Percentiles rank a stretch among this genome's conserved stretches.
Evolutionary conservation across 2,113 vertebrate genomes (phyloP).

Genomic region (Lasiurus cinereus): DNA sequence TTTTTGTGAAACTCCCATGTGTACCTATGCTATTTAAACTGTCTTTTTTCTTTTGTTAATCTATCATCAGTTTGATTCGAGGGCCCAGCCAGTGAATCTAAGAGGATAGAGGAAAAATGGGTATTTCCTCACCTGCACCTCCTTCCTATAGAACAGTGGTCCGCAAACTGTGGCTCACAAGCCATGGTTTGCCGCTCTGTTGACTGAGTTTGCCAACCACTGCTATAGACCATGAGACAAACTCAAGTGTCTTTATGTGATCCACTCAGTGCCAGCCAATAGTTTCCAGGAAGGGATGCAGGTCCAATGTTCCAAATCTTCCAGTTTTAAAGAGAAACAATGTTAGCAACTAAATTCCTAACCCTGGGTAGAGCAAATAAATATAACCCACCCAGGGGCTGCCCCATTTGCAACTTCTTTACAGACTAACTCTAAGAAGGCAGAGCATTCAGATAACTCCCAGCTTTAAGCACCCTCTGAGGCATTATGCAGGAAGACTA

Average conservation of each 20-base stretch:
- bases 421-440: conserved; percentile 17
- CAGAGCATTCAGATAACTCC: not conserved
- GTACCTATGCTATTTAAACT: not conserved
- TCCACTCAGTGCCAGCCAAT: not conserved
- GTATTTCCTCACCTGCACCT: not conserved
- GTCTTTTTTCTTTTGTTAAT: not conserved
- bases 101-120: not conserved
- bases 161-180: too few species aligned
- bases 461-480: not conserved
- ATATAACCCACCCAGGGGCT: not conserved
- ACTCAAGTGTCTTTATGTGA: not conserved
- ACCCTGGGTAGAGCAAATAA: conserved; percentile 9
- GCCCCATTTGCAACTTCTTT: not conserved
- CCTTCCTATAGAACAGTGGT: not conserved
- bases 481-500: not conserved
- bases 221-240: not conserved
- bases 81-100: not conserved
- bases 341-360: conserved; percentile 34
- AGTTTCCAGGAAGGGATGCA: not conserved
- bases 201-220: too few species aligned
- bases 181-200: too few species aligned
- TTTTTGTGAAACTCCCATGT: conserved; percentile 10
- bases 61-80: not conserved
- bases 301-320: not conserved
- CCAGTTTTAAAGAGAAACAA: conserved; percentile 25